Conservation (phyloP, 2,797 vertebrate genomes). For the Tarsius wallacei region DNA sequence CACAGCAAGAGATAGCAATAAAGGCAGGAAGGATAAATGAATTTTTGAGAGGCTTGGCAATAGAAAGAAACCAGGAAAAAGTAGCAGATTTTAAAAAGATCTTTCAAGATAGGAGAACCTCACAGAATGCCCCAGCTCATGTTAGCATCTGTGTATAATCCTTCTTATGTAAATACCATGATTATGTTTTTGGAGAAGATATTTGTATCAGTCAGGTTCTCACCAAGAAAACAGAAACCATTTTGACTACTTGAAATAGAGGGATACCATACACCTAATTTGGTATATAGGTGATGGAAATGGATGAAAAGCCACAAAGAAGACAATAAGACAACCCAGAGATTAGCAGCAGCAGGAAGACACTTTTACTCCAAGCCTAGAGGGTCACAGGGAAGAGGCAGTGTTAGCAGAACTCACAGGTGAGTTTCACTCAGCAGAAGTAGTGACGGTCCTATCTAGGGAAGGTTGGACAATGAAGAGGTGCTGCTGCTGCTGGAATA, state of each 20-base stretch:
- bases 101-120: neutral
- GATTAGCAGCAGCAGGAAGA: neutral
- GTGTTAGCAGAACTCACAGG: neutral
- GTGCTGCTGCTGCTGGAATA: neutral
- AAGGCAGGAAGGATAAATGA: neutral
- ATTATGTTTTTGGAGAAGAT: neutral
- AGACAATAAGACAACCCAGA: neutral
- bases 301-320: neutral
- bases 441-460: neutral
- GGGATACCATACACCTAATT: neutral
- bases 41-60: neutral
- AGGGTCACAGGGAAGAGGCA: neutral
- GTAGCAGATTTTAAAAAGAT: neutral
- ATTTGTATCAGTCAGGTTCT: neutral
- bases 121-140: neutral
- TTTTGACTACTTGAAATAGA: neutral
- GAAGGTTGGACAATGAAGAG: neutral
- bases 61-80: neutral
- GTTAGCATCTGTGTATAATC: neutral
- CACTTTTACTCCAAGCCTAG: neutral
- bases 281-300: neutral
- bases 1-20: neutral
- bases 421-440: neutral
- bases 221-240: conserved; percentile 24
- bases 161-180: neutral